phyloP scores from a whole-genome alignment of 2,888 invertebrate species.

The Meganola albula region DNA sequence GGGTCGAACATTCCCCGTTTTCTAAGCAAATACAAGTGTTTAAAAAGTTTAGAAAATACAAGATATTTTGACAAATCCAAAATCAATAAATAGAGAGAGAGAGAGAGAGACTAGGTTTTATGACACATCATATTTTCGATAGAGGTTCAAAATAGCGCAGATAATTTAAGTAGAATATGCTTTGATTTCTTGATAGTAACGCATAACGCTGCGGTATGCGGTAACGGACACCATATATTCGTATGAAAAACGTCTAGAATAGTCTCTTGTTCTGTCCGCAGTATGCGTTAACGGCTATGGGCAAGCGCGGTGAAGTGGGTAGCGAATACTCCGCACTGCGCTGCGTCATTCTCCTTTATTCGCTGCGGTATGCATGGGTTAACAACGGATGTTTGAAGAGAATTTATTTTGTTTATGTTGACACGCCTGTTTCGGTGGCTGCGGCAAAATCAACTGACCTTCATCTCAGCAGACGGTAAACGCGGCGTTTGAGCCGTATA shows the following conservation, averaged over 20 bases:
- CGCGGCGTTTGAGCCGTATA: too few relatives aligned
- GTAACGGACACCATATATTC: neutral
- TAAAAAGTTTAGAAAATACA: slow-evolving; percentile 2
- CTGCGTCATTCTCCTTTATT: too few relatives aligned
- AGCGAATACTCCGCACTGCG: too few relatives aligned
- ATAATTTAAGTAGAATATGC: neutral
- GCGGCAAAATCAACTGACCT: too few relatives aligned
- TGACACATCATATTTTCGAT: slow-evolving; percentile 17
- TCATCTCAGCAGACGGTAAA: too few relatives aligned
- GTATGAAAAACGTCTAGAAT: neutral
- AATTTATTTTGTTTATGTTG: too few relatives aligned
- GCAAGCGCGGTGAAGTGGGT: neutral
- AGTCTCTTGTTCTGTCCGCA: neutral
- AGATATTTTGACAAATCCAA: slow-evolving; percentile 21
- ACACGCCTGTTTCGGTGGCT: too few relatives aligned
- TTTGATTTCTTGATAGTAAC: neutral
- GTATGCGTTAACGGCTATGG: neutral
- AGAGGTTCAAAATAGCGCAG: slow-evolving; percentile 12
- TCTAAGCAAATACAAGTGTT: too few relatives aligned
- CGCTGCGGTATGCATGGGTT: too few relatives aligned
- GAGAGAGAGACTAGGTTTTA: slow-evolving; percentile 28
- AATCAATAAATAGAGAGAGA: too few relatives aligned
- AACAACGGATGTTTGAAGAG: too few relatives aligned
- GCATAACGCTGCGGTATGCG: too few relatives aligned
- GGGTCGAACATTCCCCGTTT: slow-evolving; percentile 2